These are phyloP conservation scores for Rhizoglyphus robini DNA, from an alignment of 1,140 invertebrate species.

Conservation along the genomic window DNA sequence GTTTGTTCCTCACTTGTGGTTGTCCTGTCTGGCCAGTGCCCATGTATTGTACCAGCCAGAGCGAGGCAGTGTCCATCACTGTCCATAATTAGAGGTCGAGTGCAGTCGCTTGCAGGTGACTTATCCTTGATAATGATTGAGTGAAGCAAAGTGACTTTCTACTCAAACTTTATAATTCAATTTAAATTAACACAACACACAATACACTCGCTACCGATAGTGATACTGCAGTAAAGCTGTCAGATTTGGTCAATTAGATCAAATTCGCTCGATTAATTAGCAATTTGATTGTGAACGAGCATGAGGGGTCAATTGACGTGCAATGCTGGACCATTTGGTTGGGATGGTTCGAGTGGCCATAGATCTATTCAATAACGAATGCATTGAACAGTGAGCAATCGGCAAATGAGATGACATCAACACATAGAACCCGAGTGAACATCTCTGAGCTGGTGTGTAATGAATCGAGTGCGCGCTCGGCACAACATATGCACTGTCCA, in stretches of 20 bases:
- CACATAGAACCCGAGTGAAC: not conserved
- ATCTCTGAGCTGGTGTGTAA: not conserved
- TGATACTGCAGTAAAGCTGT: not conserved
- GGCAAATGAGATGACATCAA: not conserved
- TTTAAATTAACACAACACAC: not conserved
- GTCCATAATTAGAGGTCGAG: too few relatives aligned
- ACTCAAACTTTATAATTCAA: slow-evolving; percentile 5
- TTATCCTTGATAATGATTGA: not conserved
- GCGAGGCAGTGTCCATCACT: too few relatives aligned
- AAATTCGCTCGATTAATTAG: not conserved
- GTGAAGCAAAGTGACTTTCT: not conserved
- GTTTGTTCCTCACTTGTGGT: not conserved
- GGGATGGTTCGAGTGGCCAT: too few relatives aligned
- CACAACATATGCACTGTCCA: not conserved
- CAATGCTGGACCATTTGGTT: too few relatives aligned
- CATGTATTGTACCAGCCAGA: not conserved
- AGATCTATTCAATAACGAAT: too few relatives aligned
- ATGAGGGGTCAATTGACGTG: not conserved
- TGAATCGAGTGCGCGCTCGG: not conserved
- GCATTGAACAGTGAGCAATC: too few relatives aligned
- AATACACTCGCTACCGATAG: too few relatives aligned
- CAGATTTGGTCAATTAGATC: not conserved
- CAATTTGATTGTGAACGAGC: slow-evolving; percentile 10
- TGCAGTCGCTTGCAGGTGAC: not conserved
- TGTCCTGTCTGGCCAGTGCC: not conserved